A percentile compares a stretch with the other conserved stretches of the same genome.
Conservation (phyloP, 2,888 invertebrate genomes). For the Ceriagrion tenellum region DNA sequence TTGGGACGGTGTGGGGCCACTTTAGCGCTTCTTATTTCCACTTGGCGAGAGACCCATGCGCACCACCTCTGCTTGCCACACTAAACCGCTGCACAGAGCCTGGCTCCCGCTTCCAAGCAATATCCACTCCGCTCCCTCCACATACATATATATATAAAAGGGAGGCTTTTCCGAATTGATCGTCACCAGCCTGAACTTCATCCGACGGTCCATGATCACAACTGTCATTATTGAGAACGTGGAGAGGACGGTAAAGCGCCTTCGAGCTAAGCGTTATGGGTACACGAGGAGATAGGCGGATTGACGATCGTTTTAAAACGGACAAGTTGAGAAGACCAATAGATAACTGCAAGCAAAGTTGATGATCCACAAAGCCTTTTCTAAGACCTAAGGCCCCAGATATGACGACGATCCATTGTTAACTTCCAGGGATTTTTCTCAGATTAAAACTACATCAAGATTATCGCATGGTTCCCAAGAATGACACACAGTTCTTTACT, state of each 20-base stretch:
- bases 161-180: neutral
- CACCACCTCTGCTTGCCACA: neutral
- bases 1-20: neutral
- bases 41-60: neutral
- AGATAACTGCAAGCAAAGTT: neutral
- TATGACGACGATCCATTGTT: too few species aligned
- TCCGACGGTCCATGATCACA: neutral
- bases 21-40: neutral
- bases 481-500: too few species aligned
- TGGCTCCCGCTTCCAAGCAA: neutral
- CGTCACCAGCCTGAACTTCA: neutral
- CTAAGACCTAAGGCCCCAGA: too few species aligned
- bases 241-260: neutral
- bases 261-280: neutral
- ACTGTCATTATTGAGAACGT: neutral
- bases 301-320: neutral
- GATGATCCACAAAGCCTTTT: neutral
- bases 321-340: neutral
- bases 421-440: too few species aligned
- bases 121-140: neutral
- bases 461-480: too few species aligned
- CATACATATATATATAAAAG: neutral
- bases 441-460: too few species aligned
- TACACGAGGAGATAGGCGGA: neutral
- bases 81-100: neutral